These are phyloP conservation scores for Puffinus mauretanicus DNA, from an alignment of 2,113 vertebrate species.

Conservation along the genomic window DNA sequence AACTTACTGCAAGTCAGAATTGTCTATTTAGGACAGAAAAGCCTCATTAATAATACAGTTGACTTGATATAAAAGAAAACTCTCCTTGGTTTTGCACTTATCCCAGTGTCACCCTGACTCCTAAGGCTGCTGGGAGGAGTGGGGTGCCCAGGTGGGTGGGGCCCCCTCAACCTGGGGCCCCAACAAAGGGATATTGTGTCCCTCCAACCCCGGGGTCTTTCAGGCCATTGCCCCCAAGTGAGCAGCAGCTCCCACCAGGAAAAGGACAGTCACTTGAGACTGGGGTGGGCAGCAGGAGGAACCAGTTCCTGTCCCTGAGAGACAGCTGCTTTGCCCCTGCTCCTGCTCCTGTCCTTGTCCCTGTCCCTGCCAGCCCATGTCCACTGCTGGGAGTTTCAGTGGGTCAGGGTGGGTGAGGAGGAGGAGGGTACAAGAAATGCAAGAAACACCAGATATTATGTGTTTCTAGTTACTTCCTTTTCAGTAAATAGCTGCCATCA, in stretches of 20 bases:
- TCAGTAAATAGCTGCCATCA: background rate
- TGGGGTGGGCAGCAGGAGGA: accelerated
- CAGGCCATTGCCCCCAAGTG: accelerated
- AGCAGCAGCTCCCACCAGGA: background rate
- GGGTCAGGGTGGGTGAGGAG: background rate
- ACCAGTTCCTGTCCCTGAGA: background rate
- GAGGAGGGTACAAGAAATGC: background rate
- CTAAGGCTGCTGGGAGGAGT: background rate
- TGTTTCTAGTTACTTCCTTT: background rate
- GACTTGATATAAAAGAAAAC: background rate
- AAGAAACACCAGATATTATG: background rate
- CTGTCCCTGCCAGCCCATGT: background rate
- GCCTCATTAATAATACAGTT: background rate
- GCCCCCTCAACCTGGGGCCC: accelerated
- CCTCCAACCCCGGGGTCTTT: accelerated
- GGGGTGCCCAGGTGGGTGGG: accelerated
- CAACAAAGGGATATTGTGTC: background rate
- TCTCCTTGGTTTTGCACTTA: background rate
- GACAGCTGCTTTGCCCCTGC: background rate
- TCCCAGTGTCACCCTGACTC: background rate
- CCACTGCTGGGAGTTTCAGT: background rate
- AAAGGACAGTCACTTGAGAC: background rate
- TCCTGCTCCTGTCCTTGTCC: background rate
- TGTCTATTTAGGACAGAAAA: background rate
- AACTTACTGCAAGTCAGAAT: background rate